phyloP scores from a whole-genome alignment of 2,113 vertebrate genomes.

The Setophaga coronata region DNA sequence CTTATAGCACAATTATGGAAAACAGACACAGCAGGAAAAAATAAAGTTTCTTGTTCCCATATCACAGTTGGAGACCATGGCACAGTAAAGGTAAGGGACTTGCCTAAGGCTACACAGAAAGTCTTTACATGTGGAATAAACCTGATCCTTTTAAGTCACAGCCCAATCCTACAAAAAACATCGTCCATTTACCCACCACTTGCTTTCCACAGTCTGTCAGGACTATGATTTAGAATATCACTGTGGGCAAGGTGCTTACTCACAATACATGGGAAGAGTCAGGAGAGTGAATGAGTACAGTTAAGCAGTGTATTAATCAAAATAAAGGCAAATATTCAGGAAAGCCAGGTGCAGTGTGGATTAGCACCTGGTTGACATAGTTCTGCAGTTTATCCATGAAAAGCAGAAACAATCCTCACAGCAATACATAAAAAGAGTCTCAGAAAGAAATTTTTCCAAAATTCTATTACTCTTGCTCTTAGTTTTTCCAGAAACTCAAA shows the following conservation, averaged over 20 bases:
- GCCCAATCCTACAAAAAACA: neutral
- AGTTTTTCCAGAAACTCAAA: neutral
- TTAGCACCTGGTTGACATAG: neutral
- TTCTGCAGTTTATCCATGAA: neutral
- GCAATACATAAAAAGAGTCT: neutral
- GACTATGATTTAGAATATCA: neutral
- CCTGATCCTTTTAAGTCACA: neutral
- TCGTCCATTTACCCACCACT: neutral
- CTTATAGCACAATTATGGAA: neutral
- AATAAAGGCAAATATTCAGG: constrained; percentile 9
- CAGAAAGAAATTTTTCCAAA: neutral
- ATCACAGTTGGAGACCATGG: neutral
- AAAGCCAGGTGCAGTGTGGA: constrained; percentile 10
- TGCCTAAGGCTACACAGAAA: neutral
- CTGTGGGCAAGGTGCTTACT: neutral
- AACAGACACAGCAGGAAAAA: neutral
- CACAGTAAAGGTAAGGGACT: neutral
- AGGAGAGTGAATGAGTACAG: neutral
- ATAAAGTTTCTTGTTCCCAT: neutral
- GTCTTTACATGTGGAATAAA: neutral
- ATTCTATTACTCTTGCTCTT: neutral
- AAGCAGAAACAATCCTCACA: neutral
- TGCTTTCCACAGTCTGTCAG: neutral
- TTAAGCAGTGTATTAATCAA: neutral
- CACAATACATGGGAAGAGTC: neutral